Evolutionary conservation across 2,888 invertebrate species (phyloP), one percentile per base, ranked within the genome.

Genomic region (Lepas anatifera): DNA sequence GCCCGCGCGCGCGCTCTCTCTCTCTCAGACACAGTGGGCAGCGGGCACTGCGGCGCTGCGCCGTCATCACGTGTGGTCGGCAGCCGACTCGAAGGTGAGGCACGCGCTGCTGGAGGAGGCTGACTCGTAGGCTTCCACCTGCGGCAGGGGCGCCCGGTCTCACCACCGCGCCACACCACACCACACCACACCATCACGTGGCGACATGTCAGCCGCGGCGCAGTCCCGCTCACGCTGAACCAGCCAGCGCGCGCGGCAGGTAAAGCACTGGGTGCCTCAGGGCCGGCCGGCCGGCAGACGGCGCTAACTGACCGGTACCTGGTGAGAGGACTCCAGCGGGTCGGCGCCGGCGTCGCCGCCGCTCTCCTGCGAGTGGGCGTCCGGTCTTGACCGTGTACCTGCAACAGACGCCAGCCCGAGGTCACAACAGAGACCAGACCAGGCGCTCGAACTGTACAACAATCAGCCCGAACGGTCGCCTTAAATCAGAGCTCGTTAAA

Each of bases 71-170:
- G 58, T 58, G 35, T 58, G 58, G n/a, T 58, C 58, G 35, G 58
- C 58, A 22, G 58, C 58, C 22, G 58, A 58, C 58, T 58, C 58
- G 58, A 58, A 58, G 32, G 58, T 58, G 32, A 58, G 58, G 35
- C 58, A 58, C 58, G 58, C 58, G 35, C 58, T 58, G 35, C 58
- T 32, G 11, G 58, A 58, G 32, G 58, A 58, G 32, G 58, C 58
- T 22, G 58, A 58, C 22, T 58, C 58, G n/a, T 35, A 58, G 22
- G 58, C 35, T 22, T 58, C 58, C 35, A 25, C 35, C 58, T 58
- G 58, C 4, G 41, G 41, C 41, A 41, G 41, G 41, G 11, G 41
- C 41, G 41, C 41, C 41, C 11, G n/a, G n/a, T n/a, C n/a, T n/a
- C n/a, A n/a, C n/a, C n/a, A n/a, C n/a, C n/a, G n/a, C n/a, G n/a